Evolutionary conservation across 2,797 vertebrate genomes (phyloP).

Genomic region (Eulemur coronatus): DNA sequence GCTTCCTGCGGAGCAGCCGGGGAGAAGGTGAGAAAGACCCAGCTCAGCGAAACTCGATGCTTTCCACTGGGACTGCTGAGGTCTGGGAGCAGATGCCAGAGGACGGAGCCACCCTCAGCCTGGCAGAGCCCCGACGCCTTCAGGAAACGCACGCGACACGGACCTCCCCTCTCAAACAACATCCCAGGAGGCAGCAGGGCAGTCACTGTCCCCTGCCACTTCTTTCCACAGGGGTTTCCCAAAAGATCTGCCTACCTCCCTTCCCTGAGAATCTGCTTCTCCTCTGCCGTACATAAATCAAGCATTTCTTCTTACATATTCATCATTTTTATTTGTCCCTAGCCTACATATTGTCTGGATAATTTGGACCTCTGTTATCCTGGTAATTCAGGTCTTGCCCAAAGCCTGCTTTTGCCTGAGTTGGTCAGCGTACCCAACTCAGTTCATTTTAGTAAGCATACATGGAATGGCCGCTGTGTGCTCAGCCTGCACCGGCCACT

Average conservation of each 20-base stretch:
- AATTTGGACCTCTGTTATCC: not conserved
- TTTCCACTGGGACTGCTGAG: not conserved
- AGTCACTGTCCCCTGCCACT: not conserved
- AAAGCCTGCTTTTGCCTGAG: not conserved
- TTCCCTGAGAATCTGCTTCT: not conserved
- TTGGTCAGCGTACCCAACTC: not conserved
- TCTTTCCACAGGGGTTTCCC: not conserved
- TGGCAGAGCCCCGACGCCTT: not conserved
- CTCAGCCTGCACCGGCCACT: not conserved
- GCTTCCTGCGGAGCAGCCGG: not conserved
- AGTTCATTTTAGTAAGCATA: not conserved
- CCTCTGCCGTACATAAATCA: not conserved
- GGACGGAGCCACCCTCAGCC: not conserved
- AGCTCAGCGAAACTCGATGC: constrained; percentile 63
- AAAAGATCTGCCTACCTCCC: not conserved
- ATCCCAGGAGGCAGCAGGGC: not conserved
- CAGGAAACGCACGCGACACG: not conserved
- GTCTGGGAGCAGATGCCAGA: not conserved
- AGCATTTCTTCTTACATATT: not conserved
- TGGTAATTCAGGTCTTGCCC: not conserved
- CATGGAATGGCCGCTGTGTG: not conserved
- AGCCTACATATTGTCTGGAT: not conserved
- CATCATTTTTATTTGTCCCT: not conserved
- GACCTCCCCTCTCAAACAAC: not conserved
- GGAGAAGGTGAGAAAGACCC: constrained; percentile 4